Percentiles rank a stretch among this genome's conserved stretches.
Evolutionary conservation across 2,113 vertebrate genomes (phyloP).

Genomic region (Dipodomys ordii): DNA sequence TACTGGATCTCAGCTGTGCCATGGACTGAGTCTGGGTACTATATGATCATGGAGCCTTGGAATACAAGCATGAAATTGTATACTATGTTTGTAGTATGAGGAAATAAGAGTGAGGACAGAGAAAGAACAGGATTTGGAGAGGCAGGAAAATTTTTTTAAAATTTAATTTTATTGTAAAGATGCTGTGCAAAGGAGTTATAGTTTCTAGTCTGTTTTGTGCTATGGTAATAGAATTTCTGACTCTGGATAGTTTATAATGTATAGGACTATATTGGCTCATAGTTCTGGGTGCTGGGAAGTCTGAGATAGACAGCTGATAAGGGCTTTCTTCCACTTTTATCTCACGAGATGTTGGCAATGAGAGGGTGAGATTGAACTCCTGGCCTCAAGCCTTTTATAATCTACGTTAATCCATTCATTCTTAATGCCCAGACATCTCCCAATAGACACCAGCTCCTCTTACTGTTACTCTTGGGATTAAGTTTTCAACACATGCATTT

Average conservation of each 20-base stretch:
- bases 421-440: not conserved
- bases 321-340: not conserved
- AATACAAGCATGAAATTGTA: not conserved
- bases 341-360: not conserved
- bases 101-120: not conserved
- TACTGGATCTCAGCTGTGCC: not conserved
- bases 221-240: not conserved
- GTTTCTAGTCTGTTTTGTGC: not conserved
- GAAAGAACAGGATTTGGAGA: slow-evolving; percentile 8
- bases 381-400: not conserved
- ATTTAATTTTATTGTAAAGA: not conserved
- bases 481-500: too few species aligned
- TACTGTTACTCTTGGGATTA: not conserved
- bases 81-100: not conserved
- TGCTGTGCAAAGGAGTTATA: too few species aligned
- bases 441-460: not conserved
- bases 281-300: not conserved
- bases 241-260: not conserved
- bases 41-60: not conserved
- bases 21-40: not conserved
- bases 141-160: not conserved
- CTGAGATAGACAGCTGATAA: not conserved
- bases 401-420: not conserved
- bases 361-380: not conserved
- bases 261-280: not conserved